Evolutionary conservation across 1,140 invertebrate genomes (phyloP), one percentile per base, ranked within the genome.

Genomic region (Polypedilum pembai): DNA sequence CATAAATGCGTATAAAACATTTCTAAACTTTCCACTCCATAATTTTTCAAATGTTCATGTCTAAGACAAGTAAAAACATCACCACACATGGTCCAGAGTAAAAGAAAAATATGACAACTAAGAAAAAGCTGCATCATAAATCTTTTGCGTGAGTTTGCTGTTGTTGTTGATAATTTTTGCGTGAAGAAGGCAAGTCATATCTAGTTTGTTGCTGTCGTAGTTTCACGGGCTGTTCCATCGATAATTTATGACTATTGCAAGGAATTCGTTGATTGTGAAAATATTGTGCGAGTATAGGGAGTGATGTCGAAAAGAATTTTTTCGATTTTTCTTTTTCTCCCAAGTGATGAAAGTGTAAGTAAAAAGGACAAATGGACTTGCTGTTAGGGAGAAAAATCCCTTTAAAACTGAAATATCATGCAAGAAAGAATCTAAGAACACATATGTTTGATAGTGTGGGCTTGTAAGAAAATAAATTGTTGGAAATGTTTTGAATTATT

Each of bases 401-500:
- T 56, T 56, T 56, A 56, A 56, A 56, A 56, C 24, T n/a, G 45
- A 56, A 56, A 56, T 56, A 56, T 56, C 45, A 56, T 56, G 45
- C 45, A 56, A 56, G 12, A 56, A 56, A 33, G 24, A 33, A 15
- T 56, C 12, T 56, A 56, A n/a, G 45, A 56, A 56, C 24, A n/a
- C 45, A 56, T 56, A 56, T 56, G 45, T 56, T n/a, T 56, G 5
- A 33, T 17, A 56, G 45, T 15, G 10, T 8, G 65, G 65, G 17
- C 65, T 69, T 69, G 65, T 69, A 69, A 69, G 65, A 33, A 33
- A 33, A 33, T 33, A 33, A 33, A 33, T 33, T 33, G 24, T 33
- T 33, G 24, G 41, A 56, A 56, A 56, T 56, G 18, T 69, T 69
- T 69, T 69, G 65, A 69, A 69, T 69, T 69, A 69, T 69, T 69